Base-by-base conservation (phyloP, 2,888 invertebrate genomes). In the Rhyacophila evoluta region DNA sequence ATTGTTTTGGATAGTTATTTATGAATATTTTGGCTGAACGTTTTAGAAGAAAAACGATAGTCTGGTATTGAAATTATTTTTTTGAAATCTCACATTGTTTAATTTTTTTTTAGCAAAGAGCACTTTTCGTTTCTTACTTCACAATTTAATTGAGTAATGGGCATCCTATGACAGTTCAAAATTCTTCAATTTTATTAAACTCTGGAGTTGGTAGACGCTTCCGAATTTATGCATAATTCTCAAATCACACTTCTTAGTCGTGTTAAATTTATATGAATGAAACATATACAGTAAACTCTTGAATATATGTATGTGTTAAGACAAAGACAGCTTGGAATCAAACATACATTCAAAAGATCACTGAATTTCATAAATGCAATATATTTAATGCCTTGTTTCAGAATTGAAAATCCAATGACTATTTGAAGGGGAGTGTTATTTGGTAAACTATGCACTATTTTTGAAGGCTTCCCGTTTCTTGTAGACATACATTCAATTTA, bases 21-120 rank as follows among this genome's bases (percentile, higher is more conserved):
- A 55, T 19, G 55, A 55, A 55, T 55, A 55, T 55, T 55, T 55
- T 55, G 55, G 55, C 55, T 55, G 25, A 6, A 55, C 55, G 55
- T 55, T 55, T 55, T 55, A 4, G 2, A 33, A 55, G 55, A 33
- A 55, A 55, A 55, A 55, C 55, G 55, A 55, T 55, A 55, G 55
- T 55, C 55, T 55, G 55, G 55, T 55, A 55, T 25, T 55, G 10
- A 1, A 55, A 19, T 25, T 19, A 19, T 19, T 19, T 19, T 8
- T 55, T 55, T 55, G 25, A 15, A 5, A 55, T 25, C 55, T 55
- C 55, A 55, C 55, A 55, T 12, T 25, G 19, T 25, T 55, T 25
- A 55, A 55, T 19, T n/a, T n/a, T n/a, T n/a, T n/a, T n/a, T n/a
- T 1, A 55, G 55, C 55, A 55, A 55, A 55, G 55, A 55, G 55